Base-by-base conservation (phyloP, 2,797 vertebrate genomes). In the Meriones psammophilus region DNA sequence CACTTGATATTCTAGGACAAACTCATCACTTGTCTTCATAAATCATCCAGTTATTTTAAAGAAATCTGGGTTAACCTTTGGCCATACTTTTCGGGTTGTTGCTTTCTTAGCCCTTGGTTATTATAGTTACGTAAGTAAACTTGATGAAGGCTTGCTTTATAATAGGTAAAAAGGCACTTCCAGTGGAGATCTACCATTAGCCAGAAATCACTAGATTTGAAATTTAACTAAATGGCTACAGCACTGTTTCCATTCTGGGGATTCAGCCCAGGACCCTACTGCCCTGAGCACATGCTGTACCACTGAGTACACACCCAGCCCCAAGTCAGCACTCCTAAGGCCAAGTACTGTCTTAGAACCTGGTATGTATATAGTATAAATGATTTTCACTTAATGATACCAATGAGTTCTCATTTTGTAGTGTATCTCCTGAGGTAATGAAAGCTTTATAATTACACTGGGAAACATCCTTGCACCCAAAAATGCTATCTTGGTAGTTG, bases 391-490 rank as follows among this genome's bases (percentile, higher is more conserved):
- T 84, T 71, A 77, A 54, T 73, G 39, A 62, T 71, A 73, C 2
- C 36, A 86, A 3, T 30, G 92, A 36, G 50, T 91, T 86, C 74
- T 96, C 30, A 81, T 92, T 92, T 92, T 94, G 58, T 39, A 56
- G 39, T 91, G 56, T 69, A 69, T 12, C 46, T 68, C 56, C 26
- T 26, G n/a, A 4, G 64, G 42, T 69, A 69, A 87, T 64, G 60
- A 64, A 28, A 66, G 5, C 56, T 36, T 76, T n/a, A 0, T 46
- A 69, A 74, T 78, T 84, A 50, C n/a, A 89, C 4, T 14, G 77
- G 88, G 69, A 96, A 95, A 95, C 66, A 95, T 71, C 66, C 9
- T 78, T 50, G 74, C 78, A 30, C 46, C 84, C 26, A 71, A 58
- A 89, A 84, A 62, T 78, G 58, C 76, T 80, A 22, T 39, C n/a